Evolutionary conservation across 2,113 vertebrate species (phyloP), one percentile per base, ranked within the genome.

Genomic region (Jaculus jaculus): DNA sequence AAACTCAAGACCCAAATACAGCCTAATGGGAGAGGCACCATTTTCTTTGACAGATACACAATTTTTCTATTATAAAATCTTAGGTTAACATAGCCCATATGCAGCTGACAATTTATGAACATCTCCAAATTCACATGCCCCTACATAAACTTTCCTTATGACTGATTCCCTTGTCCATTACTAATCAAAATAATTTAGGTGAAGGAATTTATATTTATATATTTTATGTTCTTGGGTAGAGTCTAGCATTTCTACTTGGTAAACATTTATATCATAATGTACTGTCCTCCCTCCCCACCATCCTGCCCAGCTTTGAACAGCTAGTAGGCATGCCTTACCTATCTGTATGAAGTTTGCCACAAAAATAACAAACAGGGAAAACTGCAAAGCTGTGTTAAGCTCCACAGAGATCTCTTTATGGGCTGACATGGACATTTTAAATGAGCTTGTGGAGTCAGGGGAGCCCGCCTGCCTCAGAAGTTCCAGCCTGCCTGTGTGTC

Each of bases 141-240:
- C n/a, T 28, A 30, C 37, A 37, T 75, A 85, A 77, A 69, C 7
- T 32, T 8, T 73, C 24, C 81, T 26, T 74, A 65, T 65, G 51
- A 39, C 12, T 37, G 1, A 91, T 68, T 81, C 28, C 24, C 10
- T 74, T 80, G 58, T 75, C 24, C 18, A 81, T 95, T 73, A 80
- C 10, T 78, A 93, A 83, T 79, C 51, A 69, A 51, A 96, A 93
- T 42, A 74, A 86, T 78, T 87, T 86, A 80, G 87, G 84, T 58
- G 37, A 93, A 87, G n/a, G 58, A 54, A 63, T 39, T 89, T 78
- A n/a, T 7, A 74, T 30, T 88, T 73, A 34, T 32, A 60, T 84
- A 92, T 81, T 92, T 93, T 39, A 73, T 11, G 83, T 83, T 93
- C 66, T 89, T 72, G 23, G 24, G 30, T 66, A 87, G 87, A 68